Evolutionary conservation across 2,888 invertebrate species (phyloP).

Genomic region (Drosophila emarginata): DNA sequence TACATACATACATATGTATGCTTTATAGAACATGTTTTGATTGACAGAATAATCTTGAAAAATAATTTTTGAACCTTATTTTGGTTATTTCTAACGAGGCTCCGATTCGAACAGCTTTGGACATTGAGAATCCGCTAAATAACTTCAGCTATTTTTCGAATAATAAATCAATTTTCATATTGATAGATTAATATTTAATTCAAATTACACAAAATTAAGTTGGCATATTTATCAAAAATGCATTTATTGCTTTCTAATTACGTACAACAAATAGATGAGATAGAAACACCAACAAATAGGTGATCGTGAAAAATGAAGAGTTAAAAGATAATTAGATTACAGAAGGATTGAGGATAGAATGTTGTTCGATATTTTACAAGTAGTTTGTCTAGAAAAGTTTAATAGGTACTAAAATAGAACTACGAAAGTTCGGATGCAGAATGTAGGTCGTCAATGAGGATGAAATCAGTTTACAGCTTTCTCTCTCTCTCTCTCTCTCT

Average conservation of each 20-base stretch:
- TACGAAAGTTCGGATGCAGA: constrained; percentile 35
- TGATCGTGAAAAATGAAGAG: constrained; percentile 26
- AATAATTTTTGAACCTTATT: no score
- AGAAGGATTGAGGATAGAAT: constrained; percentile 26
- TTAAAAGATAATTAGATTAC: constrained; percentile 8
- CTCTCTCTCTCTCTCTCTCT: constrained; percentile 52
- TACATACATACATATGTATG: no score
- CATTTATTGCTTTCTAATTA: constrained; percentile 71
- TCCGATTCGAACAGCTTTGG: no score
- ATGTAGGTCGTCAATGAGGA: constrained; percentile 62
- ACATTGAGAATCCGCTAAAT: no score
- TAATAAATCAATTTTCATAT: no score
- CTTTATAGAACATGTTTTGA: no score
- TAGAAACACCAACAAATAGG: constrained; percentile 32
- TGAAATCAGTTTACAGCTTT: constrained; percentile 66
- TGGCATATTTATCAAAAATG: constrained; percentile 52
- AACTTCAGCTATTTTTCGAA: no score
- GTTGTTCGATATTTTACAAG: constrained; percentile 14
- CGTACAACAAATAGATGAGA: constrained; percentile 58
- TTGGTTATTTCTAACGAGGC: no score
- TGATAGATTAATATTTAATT: background rate
- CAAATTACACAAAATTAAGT: background rate
- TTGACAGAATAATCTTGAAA: no score
- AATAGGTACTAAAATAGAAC: constrained; percentile 4
- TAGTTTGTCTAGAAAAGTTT: constrained; percentile 4